Evolutionary conservation across 2,113 vertebrate genomes (phyloP), one percentile per base, ranked within the genome.

Genomic region (Nibea coibor): DNA sequence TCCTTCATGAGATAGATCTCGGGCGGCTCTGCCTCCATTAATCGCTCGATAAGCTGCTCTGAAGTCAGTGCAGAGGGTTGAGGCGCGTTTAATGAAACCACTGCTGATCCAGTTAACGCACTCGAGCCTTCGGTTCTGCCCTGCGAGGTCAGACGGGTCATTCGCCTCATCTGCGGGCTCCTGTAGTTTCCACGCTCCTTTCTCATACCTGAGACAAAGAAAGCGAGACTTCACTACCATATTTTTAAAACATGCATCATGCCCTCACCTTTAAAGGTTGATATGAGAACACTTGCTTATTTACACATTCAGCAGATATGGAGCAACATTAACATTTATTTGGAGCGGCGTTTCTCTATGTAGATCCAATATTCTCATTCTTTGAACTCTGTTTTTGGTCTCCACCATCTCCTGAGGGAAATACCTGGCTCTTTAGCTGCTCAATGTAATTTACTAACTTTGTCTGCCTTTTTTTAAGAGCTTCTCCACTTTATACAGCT

Each of bases 1-100:
- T 97, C 95, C 85, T 95, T 97, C 94, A 97, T 95, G 80, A 95
- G 93, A 62, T 96, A 94, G 86, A 98, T 97, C 0, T 97, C 93
- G 0, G 97, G 98, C 0, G 98, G 98, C 86, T 99, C 98, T 0
- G 97, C 98, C 80, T 99, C 97, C 66, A 97, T 93, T 2, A 99
- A 95, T 0, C 94, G 94, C 12, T 94, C 87, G 22, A 99, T 97
- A 74, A 99, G 95, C 92, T 98, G 96, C 89, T 98, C 97, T 0
- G 97, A 95, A 26, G 94, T 96, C 83, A 97, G 88, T 0, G 86
- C 10, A 0, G 88, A 82, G 39, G 94, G 88, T 42, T 86, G 87
- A 14, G 93, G 87, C 56, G 95, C 92, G 45, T 81, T 94, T 67
- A 35, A 22, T 4, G 0, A 73, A 39, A 0, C 8, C 42, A 68